Conservation (phyloP, 2,113 vertebrate genomes). For the Naja naja region DNA sequence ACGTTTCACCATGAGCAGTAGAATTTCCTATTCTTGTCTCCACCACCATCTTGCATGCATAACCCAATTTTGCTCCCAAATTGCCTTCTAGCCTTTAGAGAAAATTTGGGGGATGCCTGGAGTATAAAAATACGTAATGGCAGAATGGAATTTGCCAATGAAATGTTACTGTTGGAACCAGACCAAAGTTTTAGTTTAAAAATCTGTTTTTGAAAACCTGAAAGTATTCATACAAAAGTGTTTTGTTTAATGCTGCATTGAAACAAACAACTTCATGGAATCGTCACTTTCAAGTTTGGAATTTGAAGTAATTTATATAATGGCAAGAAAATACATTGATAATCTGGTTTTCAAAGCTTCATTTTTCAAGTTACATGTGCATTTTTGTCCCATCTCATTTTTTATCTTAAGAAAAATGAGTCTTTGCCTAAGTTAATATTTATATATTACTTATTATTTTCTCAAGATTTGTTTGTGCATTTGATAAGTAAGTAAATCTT, state of each 20-base stretch:
- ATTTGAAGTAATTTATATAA: neutral
- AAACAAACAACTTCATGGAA: neutral
- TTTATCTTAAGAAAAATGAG: neutral
- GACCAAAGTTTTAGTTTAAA: neutral
- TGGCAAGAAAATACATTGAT: neutral
- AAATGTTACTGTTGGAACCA: neutral
- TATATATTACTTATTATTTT: neutral
- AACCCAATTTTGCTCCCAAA: neutral
- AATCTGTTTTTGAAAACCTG: slow-evolving; percentile 11
- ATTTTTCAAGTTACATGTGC: neutral
- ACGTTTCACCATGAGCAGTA: neutral
- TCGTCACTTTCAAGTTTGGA: neutral
- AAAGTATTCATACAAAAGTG: neutral
- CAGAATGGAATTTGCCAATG: neutral
- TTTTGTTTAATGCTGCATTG: neutral
- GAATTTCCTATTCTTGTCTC: neutral
- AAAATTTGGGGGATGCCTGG: too few relatives aligned
- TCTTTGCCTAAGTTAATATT: accelerated
- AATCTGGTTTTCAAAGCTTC: neutral
- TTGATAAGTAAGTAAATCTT: neutral
- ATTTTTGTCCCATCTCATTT: neutral
- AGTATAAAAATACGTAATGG: neutral
- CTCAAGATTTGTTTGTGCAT: neutral
- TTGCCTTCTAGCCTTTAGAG: neutral
- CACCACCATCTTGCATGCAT: neutral